phyloP scores from a whole-genome alignment of 2,113 vertebrate genomes.

The Neolamprologus falcicula region DNA sequence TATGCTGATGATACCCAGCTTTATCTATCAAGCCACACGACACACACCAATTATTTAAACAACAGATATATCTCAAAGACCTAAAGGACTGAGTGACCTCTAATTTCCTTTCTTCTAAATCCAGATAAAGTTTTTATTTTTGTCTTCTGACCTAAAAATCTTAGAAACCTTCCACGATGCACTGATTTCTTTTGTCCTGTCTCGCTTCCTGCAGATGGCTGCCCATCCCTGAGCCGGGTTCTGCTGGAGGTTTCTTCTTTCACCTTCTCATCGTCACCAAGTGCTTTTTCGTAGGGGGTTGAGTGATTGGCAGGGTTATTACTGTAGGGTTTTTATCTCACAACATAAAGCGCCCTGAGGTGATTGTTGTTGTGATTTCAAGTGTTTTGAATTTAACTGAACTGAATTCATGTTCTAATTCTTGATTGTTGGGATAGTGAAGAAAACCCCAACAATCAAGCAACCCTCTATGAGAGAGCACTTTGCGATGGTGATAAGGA shows the following conservation, averaged over 20 bases:
- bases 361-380: background rate
- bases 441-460: background rate
- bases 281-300: fast-evolving
- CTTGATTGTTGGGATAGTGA: fast-evolving
- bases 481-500: fast-evolving
- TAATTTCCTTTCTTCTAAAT: background rate
- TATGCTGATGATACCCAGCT: background rate
- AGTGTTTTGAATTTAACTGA: background rate
- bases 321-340: fast-evolving
- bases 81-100: background rate
- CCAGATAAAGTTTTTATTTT: background rate
- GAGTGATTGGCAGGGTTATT: fast-evolving
- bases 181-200: background rate
- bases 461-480: background rate
- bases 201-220: background rate
- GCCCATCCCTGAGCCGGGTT: background rate
- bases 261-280: background rate
- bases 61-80: background rate
- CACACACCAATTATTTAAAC: background rate
- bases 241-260: background rate
- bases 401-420: background rate
- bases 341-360: background rate
- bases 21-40: background rate
- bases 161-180: fast-evolving
- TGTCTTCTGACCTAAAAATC: background rate